Base-by-base conservation (phyloP, 2,113 vertebrate genomes). In the Crotalus horridus region DNA sequence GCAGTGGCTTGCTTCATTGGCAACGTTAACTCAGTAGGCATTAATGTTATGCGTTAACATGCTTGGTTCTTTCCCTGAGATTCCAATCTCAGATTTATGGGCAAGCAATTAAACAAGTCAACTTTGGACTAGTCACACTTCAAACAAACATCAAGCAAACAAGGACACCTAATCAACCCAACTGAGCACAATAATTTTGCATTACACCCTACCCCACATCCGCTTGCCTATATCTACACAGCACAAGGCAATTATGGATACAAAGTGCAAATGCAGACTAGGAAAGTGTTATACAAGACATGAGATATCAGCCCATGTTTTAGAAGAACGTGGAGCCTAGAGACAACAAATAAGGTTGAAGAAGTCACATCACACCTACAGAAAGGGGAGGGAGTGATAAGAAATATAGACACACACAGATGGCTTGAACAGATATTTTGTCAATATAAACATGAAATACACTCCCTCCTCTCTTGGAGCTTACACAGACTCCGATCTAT, bases 381-480 rank as follows among this genome's bases (percentile, higher is more conserved):
- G 55, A 86, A 90, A 90, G 46, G n/a, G 56, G 55, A 51, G 51
- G 88, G 46, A 85, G 20, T n/a, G 33, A 33, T 33, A 13, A 55
- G 86, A 69, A 92, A 92, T 23, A 54, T 21, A 69, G 59, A 87
- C 9, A 86, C 43, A 90, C 56, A 64, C 92, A 93, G 92, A 90
- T 93, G 88, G 92, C n/a, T 59, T 10, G n/a, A 87, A 87, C 91
- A 92, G 59, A 81, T 81, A 86, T 21, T 86, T 86, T 86, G 92
- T 59, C 21, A 59, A 90, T 33, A 90, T 87, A 93, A 93, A 90
- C 92, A 86, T 39, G 26, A 23, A 93, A 93, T 53, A 39, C 23
- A 26, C 58, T 53, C n/a, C 48, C 55, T 61, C 54, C 69, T 58
- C 58, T 64, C 55, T 93, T 13, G 23, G 48, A 89, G 29, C 53